These are phyloP conservation scores for Ptilodon capucinus DNA, from an alignment of 2,888 invertebrate species.

Conservation along the genomic window DNA sequence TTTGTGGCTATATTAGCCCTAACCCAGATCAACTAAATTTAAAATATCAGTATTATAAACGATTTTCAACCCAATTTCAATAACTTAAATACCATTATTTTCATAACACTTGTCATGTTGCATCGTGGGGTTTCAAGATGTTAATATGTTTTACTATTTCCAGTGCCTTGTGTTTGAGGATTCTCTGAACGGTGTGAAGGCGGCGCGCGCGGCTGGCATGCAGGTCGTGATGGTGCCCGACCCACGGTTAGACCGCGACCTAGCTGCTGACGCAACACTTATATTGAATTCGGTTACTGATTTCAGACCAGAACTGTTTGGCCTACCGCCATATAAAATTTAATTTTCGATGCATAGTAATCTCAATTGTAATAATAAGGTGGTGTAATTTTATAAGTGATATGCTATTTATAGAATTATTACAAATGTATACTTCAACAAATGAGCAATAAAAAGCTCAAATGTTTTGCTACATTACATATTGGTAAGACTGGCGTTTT, in stretches of 20 bases:
- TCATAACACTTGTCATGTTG: too few species aligned
- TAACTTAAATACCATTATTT: too few species aligned
- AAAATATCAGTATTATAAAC: too few species aligned
- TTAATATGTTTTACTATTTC: constrained; percentile 9
- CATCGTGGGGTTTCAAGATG: neutral
- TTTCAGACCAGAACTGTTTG: constrained; percentile 91
- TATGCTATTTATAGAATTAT: too few species aligned
- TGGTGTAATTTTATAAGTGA: neutral
- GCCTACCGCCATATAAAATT: constrained; percentile 84
- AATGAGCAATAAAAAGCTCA: too few species aligned
- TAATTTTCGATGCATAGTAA: neutral
- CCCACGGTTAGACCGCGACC: constrained; percentile 53
- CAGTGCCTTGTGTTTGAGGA: constrained; percentile 95
- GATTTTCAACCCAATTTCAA: too few species aligned
- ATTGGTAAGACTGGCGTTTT: too few species aligned
- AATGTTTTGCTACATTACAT: too few species aligned
- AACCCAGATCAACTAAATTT: too few species aligned
- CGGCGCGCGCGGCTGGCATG: constrained; percentile 92
- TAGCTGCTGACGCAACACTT: constrained; percentile 82
- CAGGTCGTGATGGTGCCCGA: constrained; percentile 93
- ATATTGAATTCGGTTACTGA: constrained; percentile 88
- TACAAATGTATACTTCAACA: too few species aligned
- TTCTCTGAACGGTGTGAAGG: constrained; percentile 92
- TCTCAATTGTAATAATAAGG: neutral
- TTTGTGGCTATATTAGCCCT: too few species aligned